Evolutionary conservation across 2,888 invertebrate species (phyloP).

Genomic region (Tipula helvola): DNA sequence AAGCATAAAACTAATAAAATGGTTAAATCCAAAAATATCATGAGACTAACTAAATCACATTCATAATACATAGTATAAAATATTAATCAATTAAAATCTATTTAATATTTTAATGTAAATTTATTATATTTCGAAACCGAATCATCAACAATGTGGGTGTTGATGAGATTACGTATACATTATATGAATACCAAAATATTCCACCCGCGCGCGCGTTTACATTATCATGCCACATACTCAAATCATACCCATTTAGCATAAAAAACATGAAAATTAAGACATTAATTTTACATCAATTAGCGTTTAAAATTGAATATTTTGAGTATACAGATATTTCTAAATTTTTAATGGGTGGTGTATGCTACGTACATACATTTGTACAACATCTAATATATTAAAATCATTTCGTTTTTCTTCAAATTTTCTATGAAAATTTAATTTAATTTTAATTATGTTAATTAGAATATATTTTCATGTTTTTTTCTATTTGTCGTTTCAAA

Average conservation of each 20-base stretch:
- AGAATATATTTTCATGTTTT: background rate
- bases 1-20: background rate
- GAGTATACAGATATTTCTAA: background rate
- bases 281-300: background rate
- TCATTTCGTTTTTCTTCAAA: background rate
- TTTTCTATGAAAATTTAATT: background rate
- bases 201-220: background rate
- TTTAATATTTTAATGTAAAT: background rate
- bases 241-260: background rate
- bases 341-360: background rate
- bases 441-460: background rate
- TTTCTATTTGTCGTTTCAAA: background rate
- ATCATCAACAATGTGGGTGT: background rate
- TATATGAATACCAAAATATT: background rate
- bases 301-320: background rate
- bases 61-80: background rate
- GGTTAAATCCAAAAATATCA: background rate
- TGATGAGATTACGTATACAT: background rate
- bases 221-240: background rate
- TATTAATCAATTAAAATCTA: background rate
- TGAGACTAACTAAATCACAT: background rate
- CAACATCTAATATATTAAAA: background rate
- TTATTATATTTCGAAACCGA: background rate
- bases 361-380: background rate
- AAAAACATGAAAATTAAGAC: background rate